Conservation (phyloP, 2,888 invertebrate genomes). For the Polyommatus icarus region DNA sequence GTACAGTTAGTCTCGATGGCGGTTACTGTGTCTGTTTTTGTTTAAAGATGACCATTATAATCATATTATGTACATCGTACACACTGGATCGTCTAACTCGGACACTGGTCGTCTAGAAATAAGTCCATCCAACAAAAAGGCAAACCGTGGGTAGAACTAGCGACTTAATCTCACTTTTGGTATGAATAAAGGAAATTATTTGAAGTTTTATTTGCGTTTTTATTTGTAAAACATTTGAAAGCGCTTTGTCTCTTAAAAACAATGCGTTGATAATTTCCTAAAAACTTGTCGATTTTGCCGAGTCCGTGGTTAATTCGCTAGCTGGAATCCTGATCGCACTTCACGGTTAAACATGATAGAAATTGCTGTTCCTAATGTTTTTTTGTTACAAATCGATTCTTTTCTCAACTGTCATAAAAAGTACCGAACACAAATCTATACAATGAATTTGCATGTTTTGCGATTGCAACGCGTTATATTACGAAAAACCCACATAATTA, state of each 20-base stretch:
- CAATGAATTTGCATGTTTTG: slow-evolving; percentile 27
- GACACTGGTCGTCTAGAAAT: background rate
- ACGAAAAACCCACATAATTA: background rate
- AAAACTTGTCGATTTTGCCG: slow-evolving; percentile 36
- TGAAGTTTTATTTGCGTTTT: background rate
- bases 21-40: slow-evolving; percentile 61
- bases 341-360: slow-evolving; percentile 54
- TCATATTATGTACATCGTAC: background rate
- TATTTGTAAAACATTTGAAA: background rate
- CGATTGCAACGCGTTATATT: slow-evolving; percentile 6
- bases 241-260: slow-evolving; percentile 26
- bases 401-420: slow-evolving; percentile 18
- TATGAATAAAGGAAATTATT: background rate
- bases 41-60: slow-evolving; percentile 33
- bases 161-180: background rate
- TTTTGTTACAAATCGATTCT: slow-evolving; percentile 41
- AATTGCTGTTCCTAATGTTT: slow-evolving; percentile 53
- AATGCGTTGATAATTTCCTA: slow-evolving; percentile 32
- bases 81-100: background rate
- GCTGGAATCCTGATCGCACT: slow-evolving; percentile 52
- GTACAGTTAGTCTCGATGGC: slow-evolving; percentile 69
- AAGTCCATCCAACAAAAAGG: background rate
- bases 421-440: background rate
- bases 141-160: background rate
- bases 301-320: slow-evolving; percentile 46